These are phyloP conservation scores for Sinohyriopsis cumingii DNA, from an alignment of 2,888 invertebrate genomes.

Conservation along the genomic window DNA sequence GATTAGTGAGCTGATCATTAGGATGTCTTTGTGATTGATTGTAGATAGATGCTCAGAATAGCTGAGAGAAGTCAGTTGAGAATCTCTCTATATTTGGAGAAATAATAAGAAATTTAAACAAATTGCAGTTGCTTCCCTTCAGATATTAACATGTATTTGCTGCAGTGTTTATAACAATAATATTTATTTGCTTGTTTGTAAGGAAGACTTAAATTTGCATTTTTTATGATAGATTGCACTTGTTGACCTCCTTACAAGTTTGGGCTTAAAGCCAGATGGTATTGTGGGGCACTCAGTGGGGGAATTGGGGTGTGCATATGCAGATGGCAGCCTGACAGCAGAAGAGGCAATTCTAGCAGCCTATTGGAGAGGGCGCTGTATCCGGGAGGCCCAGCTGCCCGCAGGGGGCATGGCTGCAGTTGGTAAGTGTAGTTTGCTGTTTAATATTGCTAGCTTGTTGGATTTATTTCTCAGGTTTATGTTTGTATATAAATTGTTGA, in stretches of 20 bases:
- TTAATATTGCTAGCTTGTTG: neutral
- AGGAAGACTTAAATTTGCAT: no score
- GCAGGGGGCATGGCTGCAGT: slow-evolving; percentile 71
- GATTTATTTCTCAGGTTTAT: neutral
- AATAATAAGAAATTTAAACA: no score
- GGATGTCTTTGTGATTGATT: no score
- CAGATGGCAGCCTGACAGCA: slow-evolving; percentile 93
- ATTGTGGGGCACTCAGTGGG: slow-evolving; percentile 97
- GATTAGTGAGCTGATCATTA: no score
- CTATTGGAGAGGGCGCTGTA: slow-evolving; percentile 82
- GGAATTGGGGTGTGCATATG: slow-evolving; percentile 95
- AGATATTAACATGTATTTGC: no score
- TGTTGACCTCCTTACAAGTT: slow-evolving; percentile 86
- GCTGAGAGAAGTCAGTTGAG: no score
- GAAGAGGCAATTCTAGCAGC: slow-evolving; percentile 96
- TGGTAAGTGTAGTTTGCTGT: slow-evolving; percentile 52
- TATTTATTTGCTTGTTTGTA: no score
- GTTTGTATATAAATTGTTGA: no score
- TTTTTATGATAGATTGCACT: slow-evolving; percentile 81
- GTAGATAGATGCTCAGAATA: no score
- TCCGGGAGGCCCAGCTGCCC: slow-evolving; percentile 67
- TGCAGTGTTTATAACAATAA: no score
- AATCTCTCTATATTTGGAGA: no score
- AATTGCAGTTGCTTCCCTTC: no score
- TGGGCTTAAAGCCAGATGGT: slow-evolving; percentile 90